These are phyloP conservation scores for Oreonectes daqikongensis DNA, from an alignment of 2,797 vertebrate genomes.

Conservation along the genomic window DNA sequence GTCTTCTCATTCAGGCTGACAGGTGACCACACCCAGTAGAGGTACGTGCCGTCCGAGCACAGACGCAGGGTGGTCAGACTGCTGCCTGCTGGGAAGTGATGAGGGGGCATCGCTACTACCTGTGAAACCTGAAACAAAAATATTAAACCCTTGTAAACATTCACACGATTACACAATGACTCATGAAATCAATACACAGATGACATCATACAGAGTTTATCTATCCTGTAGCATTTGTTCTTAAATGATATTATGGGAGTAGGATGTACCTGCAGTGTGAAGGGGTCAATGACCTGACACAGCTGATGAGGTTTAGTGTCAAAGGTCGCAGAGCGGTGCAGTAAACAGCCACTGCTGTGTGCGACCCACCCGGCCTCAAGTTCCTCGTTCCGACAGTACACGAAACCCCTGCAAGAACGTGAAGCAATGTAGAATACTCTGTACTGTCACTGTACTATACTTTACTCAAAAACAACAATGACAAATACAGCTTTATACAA, in stretches of 20 bases:
- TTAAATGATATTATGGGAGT: background rate
- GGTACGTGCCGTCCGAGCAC: conserved; percentile 94
- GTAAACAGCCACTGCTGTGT: conserved; percentile 84
- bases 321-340: conserved; percentile 93
- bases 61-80: conserved; percentile 96
- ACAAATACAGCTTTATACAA: background rate
- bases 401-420: conserved; percentile 84
- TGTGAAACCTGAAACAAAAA: conserved; percentile 85
- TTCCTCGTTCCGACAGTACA: conserved; percentile 97
- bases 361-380: conserved; percentile 95
- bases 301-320: conserved; percentile 97
- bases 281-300: conserved; percentile 95
- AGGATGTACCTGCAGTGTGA: conserved; percentile 89
- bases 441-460: no score
- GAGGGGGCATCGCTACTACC: conserved; percentile 90
- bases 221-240: background rate
- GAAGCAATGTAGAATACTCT: no score
- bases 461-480: background rate
- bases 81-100: conserved; percentile 94
- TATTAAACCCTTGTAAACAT: background rate
- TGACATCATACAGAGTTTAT: background rate
- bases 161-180: background rate
- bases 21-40: conserved; percentile 99
- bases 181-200: no score
- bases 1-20: conserved; percentile 98